Evolutionary conservation across 1,140 invertebrate genomes (phyloP), one percentile per base, ranked within the genome.

Genomic region (Limonius californicus): DNA sequence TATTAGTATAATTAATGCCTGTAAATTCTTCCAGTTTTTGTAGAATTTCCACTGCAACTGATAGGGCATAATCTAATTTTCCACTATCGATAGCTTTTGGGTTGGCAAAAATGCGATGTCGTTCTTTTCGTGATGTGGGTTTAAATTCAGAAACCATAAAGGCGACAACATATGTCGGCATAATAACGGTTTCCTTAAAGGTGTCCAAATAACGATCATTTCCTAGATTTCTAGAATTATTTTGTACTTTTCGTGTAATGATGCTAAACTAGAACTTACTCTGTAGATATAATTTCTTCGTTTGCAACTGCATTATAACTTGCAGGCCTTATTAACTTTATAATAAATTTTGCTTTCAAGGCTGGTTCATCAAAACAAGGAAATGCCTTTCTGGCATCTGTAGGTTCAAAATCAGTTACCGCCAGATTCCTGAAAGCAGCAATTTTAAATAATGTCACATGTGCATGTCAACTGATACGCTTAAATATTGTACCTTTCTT

Each of bases 301-400:
- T 50, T 50, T 21, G 45, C 7, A 18, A 50, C 2, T 7, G 45
- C 7, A 18, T 3, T 18, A 21, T 50, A 50, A 21, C 89, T 85
- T 9, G 72, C 76, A 1, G 85, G 85, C 7, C 90, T 79, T 0
- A 88, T 90, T 14, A 97, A 83, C 67, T 85, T 89, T 56, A 92
- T 83, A 57, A 86, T 84, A 67, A 95, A 98, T 21, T 81, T 85
- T 0, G 94, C 91, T 76, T 97, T 97, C 12, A 96, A 79, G 0
- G 88, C 86, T 0, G 95, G 95, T 74, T 97, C 95, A 76, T 97
- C 95, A 77, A 94, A 95, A 77, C 93, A 96, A 0, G 95, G 95
- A 74, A 97, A 97, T 0, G 92, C 91, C 65, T 87, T 81, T 23
- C 95, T 82, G 0, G 95, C 94, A 73, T 92, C 89, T 0, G 92